Conservation (phyloP, 2,113 vertebrate genomes). For the Pterocles gutturalis region DNA sequence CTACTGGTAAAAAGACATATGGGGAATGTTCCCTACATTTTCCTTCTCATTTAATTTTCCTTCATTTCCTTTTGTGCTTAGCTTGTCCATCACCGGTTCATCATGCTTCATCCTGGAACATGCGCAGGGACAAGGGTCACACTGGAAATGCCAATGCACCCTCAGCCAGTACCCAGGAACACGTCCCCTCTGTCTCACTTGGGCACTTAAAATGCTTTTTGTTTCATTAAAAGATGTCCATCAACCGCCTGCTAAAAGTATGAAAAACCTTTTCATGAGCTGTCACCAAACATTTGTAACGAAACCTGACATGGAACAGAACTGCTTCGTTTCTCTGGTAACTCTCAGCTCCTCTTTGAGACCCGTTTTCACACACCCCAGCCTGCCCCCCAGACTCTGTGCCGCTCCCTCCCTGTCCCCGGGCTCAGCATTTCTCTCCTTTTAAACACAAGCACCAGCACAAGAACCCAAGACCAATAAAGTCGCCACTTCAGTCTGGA, state of each 20-base stretch:
- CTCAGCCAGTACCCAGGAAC: not conserved
- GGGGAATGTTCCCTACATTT: not conserved
- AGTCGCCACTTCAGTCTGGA: not conserved
- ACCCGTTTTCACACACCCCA: rapidly evolving
- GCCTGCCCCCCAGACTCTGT: not conserved
- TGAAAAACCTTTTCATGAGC: not conserved
- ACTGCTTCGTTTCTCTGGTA: not conserved
- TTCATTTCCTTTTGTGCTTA: not conserved
- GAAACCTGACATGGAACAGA: not conserved
- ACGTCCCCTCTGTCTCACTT: not conserved
- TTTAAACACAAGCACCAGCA: not conserved
- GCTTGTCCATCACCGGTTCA: not conserved
- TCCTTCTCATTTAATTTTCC: not conserved
- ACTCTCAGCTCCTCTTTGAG: not conserved
- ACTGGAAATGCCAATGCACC: not conserved
- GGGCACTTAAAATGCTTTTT: not conserved
- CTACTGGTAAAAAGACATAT: not conserved
- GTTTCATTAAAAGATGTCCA: not conserved
- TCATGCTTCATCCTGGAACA: not conserved
- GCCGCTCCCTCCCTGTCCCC: rapidly evolving
- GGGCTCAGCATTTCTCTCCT: not conserved
- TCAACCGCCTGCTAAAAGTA: not conserved
- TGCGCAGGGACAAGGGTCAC: not conserved
- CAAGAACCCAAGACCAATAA: not conserved
- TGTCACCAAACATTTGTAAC: not conserved